Conservation (phyloP, 2,113 vertebrate genomes). For the Charadrius vociferus region DNA sequence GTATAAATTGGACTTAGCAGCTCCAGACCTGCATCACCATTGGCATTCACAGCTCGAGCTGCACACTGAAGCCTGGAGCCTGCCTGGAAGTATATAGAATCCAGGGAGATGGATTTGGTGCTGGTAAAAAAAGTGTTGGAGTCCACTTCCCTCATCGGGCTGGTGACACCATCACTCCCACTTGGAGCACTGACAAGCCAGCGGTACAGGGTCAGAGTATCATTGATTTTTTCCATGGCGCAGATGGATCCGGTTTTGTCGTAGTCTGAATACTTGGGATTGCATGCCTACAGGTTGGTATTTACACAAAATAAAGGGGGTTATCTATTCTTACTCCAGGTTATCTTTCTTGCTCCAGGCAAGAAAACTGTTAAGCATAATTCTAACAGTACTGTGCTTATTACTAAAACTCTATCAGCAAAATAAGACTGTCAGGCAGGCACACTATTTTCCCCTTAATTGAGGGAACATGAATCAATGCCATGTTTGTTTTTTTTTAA, state of each 20-base stretch:
- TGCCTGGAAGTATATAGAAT: conserved; percentile 85
- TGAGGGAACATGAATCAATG: not conserved
- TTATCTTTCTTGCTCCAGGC: not conserved
- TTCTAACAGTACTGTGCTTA: not conserved
- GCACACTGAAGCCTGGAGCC: conserved; percentile 83
- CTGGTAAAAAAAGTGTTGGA: conserved; percentile 85
- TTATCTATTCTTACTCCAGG: not conserved
- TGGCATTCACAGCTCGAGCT: conserved; percentile 79
- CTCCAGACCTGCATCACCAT: conserved; percentile 82
- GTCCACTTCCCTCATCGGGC: conserved; percentile 84
- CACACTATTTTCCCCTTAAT: not conserved
- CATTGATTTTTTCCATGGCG: conserved; percentile 80
- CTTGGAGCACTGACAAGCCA: conserved; percentile 84
- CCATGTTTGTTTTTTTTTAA: not conserved
- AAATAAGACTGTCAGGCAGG: not conserved
- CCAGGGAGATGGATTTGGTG: conserved; percentile 83
- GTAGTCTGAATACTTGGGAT: conserved; percentile 84
- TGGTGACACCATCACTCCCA: conserved; percentile 82
- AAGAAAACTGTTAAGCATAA: not conserved
- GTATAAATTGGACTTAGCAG: conserved; percentile 77
- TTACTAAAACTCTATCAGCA: not conserved
- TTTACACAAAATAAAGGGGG: not conserved
- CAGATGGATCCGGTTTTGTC: conserved; percentile 87
- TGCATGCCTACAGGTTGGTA: conserved; percentile 76
- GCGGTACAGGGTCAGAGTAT: conserved; percentile 82